Base-by-base conservation (phyloP, 2,797 vertebrate species). In the Lateolabrax maculatus region DNA sequence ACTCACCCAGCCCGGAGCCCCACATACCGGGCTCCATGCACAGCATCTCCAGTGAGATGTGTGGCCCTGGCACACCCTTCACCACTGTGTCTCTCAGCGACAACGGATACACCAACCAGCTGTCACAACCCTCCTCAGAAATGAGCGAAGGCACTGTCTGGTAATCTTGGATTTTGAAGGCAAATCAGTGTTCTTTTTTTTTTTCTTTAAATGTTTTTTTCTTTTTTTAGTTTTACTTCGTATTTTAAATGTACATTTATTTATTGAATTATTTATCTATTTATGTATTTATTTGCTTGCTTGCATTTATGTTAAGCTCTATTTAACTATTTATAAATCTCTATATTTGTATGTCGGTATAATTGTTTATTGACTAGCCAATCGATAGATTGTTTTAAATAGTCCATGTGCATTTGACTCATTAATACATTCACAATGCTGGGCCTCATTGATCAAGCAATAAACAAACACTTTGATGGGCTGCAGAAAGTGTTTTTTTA, bases 1-100 rank as follows among this genome's bases (percentile, higher is more conserved):
- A 98, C 95, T 97, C 98, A 21, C 97, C 98, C 73, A 99, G 98
- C 86, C 98, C 98, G 0, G 98, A 99, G 92, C 97, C 97, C 27
- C 95, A 94, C 12, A 94, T 97, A 79, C 95, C 97, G 0, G 95
- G 96, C 13, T 96, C 97, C 7, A 95, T 98, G 91, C 97, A 98
- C 90, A 97, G 97, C 89, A 95, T 98, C 89, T 96, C 97, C 1
- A 96, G 96, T 2, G 98, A 99, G 85, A 96, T 98, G 93, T 98
- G 97, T 66, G 97, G 97, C 21, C 96, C 97, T 69, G 96, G 96
- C 88, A 96, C 97, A 0, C 96, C 97, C 2, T 98, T 97, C 95
- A 97, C 97, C 76, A 87, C 91, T 6, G 95, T 99, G 93, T 95
- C 97, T 2, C 95, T 95, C 80, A 95, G 95, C 76, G 95, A 96